These are phyloP conservation scores for Syritta pipiens DNA, from an alignment of 2,888 invertebrate genomes.

Conservation along the genomic window DNA sequence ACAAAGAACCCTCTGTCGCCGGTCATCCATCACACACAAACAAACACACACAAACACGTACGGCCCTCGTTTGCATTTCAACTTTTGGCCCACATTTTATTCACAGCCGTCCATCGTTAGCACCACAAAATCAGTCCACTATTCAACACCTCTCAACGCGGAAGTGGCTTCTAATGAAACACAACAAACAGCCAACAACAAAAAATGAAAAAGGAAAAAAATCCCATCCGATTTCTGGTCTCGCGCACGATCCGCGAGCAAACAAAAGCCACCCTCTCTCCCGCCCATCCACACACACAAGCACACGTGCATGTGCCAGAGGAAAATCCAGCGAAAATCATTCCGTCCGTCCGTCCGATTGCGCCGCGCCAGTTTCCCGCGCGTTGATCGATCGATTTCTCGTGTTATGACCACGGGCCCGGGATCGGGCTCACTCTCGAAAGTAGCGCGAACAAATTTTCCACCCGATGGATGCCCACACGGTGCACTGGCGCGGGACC, in stretches of 20 bases:
- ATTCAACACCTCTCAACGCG: constrained; percentile 66
- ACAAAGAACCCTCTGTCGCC: constrained; percentile 5
- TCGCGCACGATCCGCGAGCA: constrained; percentile 52
- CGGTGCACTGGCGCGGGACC: too few relatives aligned
- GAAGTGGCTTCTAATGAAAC: constrained; percentile 45
- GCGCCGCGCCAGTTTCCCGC: constrained; percentile 49
- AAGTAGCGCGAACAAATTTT: constrained; percentile 67
- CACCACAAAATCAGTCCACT: constrained; percentile 49
- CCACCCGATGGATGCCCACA: constrained; percentile 58
- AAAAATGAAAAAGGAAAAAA: not conserved
- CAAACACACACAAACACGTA: constrained; percentile 10
- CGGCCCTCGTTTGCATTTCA: constrained; percentile 41
- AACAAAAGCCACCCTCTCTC: constrained; percentile 37
- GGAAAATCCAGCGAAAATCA: constrained; percentile 57
- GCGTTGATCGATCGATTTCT: constrained; percentile 62
- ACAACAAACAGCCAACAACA: constrained; percentile 2
- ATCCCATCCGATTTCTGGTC: constrained; percentile 38
- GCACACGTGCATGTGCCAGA: constrained; percentile 47
- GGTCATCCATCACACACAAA: not conserved
- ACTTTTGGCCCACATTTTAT: constrained; percentile 64
- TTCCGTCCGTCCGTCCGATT: too few relatives aligned
- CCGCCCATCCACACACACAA: constrained; percentile 9
- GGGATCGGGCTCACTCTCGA: too few relatives aligned
- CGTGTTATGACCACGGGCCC: constrained; percentile 36
- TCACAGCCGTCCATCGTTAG: not conserved